Conservation (phyloP, 2,113 vertebrate genomes). For the Meles meles region DNA sequence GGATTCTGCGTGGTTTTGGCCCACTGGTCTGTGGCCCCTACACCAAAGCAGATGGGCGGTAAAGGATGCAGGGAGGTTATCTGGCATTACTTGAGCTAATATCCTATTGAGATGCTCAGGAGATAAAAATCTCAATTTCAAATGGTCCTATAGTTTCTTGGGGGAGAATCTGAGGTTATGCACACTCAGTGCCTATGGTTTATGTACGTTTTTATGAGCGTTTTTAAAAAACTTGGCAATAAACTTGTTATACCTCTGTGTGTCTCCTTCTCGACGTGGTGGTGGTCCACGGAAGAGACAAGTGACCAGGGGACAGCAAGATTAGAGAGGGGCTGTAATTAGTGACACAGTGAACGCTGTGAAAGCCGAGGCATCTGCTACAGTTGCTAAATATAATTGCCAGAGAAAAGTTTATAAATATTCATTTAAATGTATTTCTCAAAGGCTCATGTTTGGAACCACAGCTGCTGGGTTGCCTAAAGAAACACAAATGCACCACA, state of each 20-base stretch:
- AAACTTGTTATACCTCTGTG: background rate
- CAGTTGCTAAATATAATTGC: slow-evolving; percentile 79
- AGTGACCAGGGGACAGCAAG: slow-evolving; percentile 23
- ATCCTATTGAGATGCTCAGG: background rate
- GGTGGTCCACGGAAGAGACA: slow-evolving; percentile 33
- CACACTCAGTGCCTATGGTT: slow-evolving; percentile 24
- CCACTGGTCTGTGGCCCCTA: background rate
- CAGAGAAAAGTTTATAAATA: slow-evolving; percentile 74
- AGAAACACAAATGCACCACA: slow-evolving; percentile 65
- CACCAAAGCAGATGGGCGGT: background rate
- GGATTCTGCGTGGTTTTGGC: background rate
- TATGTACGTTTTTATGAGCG: slow-evolving; percentile 33
- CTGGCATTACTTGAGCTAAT: background rate
- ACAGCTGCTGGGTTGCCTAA: slow-evolving; percentile 80
- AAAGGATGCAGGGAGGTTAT: background rate
- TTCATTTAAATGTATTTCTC: slow-evolving; percentile 80
- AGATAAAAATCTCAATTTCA: slow-evolving; percentile 51
- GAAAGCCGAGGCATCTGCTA: slow-evolving; percentile 74
- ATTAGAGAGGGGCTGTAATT: slow-evolving; percentile 67
- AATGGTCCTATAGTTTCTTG: background rate
- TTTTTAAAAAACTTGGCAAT: background rate
- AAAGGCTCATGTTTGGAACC: slow-evolving; percentile 75
- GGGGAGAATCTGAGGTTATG: slow-evolving; percentile 35
- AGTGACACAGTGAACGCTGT: slow-evolving; percentile 67
- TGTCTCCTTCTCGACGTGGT: background rate